phyloP scores from a whole-genome alignment of 2,888 invertebrate species.

The Lasioglossum morio region DNA sequence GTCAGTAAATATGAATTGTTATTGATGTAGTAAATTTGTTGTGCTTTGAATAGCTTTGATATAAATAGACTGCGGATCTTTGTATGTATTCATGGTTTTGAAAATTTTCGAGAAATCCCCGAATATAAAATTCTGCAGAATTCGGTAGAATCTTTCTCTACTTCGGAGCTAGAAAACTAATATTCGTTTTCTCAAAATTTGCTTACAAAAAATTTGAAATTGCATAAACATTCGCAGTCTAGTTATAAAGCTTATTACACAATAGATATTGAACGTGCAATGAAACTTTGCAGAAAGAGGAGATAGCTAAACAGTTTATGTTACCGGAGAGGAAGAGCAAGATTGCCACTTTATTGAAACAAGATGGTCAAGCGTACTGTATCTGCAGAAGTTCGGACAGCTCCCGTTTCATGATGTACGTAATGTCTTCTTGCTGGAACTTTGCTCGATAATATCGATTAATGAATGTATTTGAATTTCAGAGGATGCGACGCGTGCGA shows the following conservation, averaged over 20 bases:
- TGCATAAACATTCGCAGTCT: no score
- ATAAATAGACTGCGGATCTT: not conserved
- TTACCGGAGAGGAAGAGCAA: constrained; percentile 96
- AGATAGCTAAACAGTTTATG: constrained; percentile 95
- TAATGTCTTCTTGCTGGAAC: constrained; percentile 43
- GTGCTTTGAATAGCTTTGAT: not conserved
- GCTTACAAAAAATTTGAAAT: no score
- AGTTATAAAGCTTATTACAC: not conserved
- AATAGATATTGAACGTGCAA: not conserved
- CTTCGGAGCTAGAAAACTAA: no score
- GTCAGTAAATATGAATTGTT: not conserved
- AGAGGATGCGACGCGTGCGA: constrained; percentile 98
- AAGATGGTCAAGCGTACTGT: constrained; percentile 97
- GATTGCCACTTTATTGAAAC: constrained; percentile 94
- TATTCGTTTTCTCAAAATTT: no score
- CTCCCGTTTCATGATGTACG: constrained; percentile 98
- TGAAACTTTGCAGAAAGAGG: constrained; percentile 88
- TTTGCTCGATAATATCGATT: not conserved
- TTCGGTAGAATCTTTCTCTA: no score
- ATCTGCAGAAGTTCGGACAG: constrained; percentile 97
- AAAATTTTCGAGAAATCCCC: no score
- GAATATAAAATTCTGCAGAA: no score
- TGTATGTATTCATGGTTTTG: no score
- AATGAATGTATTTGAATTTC: constrained; percentile 68
- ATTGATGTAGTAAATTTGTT: not conserved